Conservation (phyloP, 1,140 invertebrate genomes). For the Drosophila santomea region DNA sequence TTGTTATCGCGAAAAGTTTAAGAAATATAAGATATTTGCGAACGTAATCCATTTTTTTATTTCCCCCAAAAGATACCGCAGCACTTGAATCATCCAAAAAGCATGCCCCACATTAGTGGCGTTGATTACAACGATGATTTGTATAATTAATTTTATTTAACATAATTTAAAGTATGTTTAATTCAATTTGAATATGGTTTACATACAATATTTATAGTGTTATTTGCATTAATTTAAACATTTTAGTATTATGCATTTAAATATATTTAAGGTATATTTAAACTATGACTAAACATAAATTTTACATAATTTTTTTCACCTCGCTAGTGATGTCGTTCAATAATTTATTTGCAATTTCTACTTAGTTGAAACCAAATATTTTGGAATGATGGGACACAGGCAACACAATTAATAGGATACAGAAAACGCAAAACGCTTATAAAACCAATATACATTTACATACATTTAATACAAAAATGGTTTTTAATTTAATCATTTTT, state of each 20-base stretch:
- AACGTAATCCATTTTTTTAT: not conserved
- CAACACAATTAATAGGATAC: constrained; percentile 53
- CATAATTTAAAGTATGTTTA: constrained; percentile 81
- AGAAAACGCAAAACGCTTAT: constrained; percentile 50
- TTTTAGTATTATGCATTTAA: constrained; percentile 80
- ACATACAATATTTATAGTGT: constrained; percentile 80
- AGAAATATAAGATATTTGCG: constrained; percentile 4
- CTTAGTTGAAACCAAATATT: constrained; percentile 61
- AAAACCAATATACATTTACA: constrained; percentile 37
- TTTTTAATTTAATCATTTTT: not conserved
- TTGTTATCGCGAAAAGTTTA: constrained; percentile 4
- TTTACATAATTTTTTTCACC: constrained; percentile 66
- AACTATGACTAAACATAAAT: constrained; percentile 83
- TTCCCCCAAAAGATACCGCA: not conserved
- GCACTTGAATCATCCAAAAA: not conserved
- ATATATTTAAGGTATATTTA: constrained; percentile 81
- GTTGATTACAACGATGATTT: constrained; percentile 8
- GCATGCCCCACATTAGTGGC: not conserved
- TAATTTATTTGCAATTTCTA: constrained; percentile 54
- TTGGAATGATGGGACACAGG: constrained; percentile 75
- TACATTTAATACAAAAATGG: constrained; percentile 30
- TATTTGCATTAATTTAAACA: constrained; percentile 66
- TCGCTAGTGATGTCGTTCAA: constrained; percentile 54
- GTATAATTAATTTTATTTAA: constrained; percentile 84
- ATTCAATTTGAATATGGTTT: constrained; percentile 80